Evolutionary conservation across 92 coral and sea anemone species (phyloP).

Genomic region (Anthopleura xanthogrammica): DNA sequence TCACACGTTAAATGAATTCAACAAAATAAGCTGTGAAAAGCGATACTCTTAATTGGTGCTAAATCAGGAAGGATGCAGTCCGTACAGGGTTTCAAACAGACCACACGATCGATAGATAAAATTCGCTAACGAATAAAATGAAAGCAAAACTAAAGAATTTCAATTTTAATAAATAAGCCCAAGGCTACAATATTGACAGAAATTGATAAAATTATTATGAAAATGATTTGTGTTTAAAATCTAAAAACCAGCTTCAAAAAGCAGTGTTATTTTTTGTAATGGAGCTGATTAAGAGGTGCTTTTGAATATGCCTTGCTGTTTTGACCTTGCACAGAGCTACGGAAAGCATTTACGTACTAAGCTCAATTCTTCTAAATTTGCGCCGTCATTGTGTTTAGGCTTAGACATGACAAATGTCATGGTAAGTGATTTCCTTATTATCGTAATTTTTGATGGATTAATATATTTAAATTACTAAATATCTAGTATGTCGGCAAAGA

Average conservation of each 20-base stretch:
- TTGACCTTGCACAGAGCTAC: not conserved
- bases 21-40: not conserved
- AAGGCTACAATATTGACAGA: not conserved
- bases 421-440: not conserved
- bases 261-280: not conserved
- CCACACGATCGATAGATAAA: not conserved
- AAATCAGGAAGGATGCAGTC: not conserved
- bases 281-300: not conserved
- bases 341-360: too few relatives aligned
- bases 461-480: too few relatives aligned
- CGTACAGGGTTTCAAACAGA: not conserved
- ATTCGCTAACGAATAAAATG: not conserved
- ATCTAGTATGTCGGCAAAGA: too few relatives aligned
- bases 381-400: not conserved
- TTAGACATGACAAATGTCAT: not conserved
- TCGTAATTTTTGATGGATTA: too few relatives aligned
- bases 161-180: not conserved
- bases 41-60: not conserved
- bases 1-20: too few relatives aligned
- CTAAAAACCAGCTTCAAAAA: too few relatives aligned
- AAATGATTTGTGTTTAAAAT: not conserved
- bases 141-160: not conserved
- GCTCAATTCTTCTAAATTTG: not conserved
- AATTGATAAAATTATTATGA: not conserved
- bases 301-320: not conserved